Conservation (phyloP, 2,113 vertebrate genomes). For the Donacobius atricapilla region DNA sequence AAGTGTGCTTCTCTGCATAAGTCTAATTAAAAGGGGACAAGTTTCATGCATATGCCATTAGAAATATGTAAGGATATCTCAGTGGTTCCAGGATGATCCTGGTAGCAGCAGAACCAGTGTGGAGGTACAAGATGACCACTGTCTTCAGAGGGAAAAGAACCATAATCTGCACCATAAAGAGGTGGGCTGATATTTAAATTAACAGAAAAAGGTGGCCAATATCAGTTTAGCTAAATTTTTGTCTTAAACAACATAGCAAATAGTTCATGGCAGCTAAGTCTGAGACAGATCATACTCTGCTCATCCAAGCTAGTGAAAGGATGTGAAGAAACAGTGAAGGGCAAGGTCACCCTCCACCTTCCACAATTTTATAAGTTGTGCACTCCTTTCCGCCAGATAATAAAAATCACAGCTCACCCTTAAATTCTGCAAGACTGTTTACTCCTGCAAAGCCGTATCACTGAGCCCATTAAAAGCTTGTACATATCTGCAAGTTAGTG, state of each 20-base stretch:
- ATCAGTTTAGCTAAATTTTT: neutral
- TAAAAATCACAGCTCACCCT: neutral
- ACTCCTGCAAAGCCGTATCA: neutral
- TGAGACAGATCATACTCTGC: neutral
- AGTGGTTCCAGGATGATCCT: neutral
- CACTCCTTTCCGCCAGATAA: neutral
- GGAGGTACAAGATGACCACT: neutral
- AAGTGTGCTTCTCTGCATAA: neutral
- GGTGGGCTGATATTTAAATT: neutral
- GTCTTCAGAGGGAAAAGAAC: neutral
- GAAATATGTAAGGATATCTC: neutral
- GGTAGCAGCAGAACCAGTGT: neutral
- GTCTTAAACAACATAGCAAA: neutral
- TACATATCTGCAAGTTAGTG: neutral
- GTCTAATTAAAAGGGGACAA: neutral
- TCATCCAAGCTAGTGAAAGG: neutral
- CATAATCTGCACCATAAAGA: neutral
- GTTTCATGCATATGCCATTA: neutral
- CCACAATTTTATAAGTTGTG: neutral
- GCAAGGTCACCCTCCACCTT: neutral
- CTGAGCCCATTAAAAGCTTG: neutral
- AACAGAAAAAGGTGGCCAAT: neutral
- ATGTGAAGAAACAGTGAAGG: neutral
- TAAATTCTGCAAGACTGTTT: neutral
- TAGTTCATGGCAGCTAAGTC: neutral